Evolutionary conservation across 2,797 vertebrate genomes (phyloP), one percentile per base, ranked within the genome.

Genomic region (Manis crassicaudata): DNA sequence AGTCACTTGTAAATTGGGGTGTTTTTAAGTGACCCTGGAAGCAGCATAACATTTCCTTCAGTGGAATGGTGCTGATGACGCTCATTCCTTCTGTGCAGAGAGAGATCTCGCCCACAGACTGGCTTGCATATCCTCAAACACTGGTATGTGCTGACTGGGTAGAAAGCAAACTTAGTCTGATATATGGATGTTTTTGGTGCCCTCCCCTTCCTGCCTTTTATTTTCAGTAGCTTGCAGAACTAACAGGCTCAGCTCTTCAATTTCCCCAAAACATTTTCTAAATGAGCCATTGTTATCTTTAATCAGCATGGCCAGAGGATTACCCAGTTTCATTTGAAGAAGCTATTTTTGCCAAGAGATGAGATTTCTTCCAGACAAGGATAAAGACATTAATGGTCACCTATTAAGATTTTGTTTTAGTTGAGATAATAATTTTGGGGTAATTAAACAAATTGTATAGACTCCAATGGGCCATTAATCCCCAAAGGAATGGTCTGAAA

Each of bases 381-480:
- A 90, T 72, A 95, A 95, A 94, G 80, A 76, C 89, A 96, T 92
- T 93, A 95, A 96, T 29, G 52, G 76, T 27, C 84, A 90, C 85
- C 91, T 88, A 81, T 95, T 92, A 96, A 94, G 83, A 96, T 67
- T 86, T 68, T 96, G 54, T 90, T 90, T 95, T 96, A 88, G 85
- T 96, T 80, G 86, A 95, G 94, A 92, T 95, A 95, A 93, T 96
- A 90, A 95, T 77, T 92, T 93, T 2, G 80, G 79, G 76, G 50
- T 91, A 97, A 96, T 97, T 97, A 95, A 96, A 75, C 91, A 96
- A 97, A 96, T 90, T 94, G 72, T 40, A 65, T 90, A 37, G 75
- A 84, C 37, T 60, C 37, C 90, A 95, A 56, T 68, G 83, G 76
- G 35, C 46, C 16, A 29, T 93, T 76, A 91, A 94, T 92, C 56